Conservation (phyloP, 2,797 vertebrate species). For the Oreonectes daqikongensis region DNA sequence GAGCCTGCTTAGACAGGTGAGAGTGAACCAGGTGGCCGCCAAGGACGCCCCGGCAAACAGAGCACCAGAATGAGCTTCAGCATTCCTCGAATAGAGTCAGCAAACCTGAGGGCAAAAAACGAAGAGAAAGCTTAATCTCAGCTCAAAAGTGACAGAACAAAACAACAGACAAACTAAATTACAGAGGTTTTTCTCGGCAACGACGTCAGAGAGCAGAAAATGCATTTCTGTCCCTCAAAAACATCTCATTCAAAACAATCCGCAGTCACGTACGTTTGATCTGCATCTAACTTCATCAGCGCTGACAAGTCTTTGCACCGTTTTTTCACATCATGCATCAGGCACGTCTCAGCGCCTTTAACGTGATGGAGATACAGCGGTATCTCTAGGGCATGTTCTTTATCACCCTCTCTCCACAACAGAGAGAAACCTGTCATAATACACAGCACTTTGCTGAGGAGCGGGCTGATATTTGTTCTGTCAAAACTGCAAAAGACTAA, state of each 20-base stretch:
- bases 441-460: slow-evolving; percentile 40
- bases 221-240: slow-evolving; percentile 23
- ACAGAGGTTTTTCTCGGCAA: slow-evolving; percentile 32
- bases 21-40: slow-evolving; percentile 94
- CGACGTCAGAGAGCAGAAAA: slow-evolving; percentile 8
- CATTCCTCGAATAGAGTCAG: slow-evolving; percentile 96
- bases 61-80: slow-evolving; percentile 95
- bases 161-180: slow-evolving; percentile 27
- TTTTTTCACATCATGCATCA: slow-evolving; percentile 47
- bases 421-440: slow-evolving; percentile 31
- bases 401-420: slow-evolving; percentile 26
- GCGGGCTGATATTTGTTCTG: slow-evolving; percentile 67
- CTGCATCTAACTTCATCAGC: slow-evolving; percentile 42
- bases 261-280: slow-evolving; percentile 51
- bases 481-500: slow-evolving; percentile 35
- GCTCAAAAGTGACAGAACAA: slow-evolving; percentile 40
- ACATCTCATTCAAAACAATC: slow-evolving; percentile 62
- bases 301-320: slow-evolving; percentile 61
- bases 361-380: slow-evolving; percentile 18
- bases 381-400: slow-evolving; percentile 27
- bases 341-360: slow-evolving; percentile 30
- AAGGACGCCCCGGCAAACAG: slow-evolving; percentile 92
- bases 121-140: slow-evolving; percentile 8
- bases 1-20: slow-evolving; percentile 88
- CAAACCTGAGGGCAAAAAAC: slow-evolving; percentile 80